These are phyloP conservation scores for Teleiodes luculella DNA, from an alignment of 2,888 invertebrate genomes.

Conservation along the genomic window DNA sequence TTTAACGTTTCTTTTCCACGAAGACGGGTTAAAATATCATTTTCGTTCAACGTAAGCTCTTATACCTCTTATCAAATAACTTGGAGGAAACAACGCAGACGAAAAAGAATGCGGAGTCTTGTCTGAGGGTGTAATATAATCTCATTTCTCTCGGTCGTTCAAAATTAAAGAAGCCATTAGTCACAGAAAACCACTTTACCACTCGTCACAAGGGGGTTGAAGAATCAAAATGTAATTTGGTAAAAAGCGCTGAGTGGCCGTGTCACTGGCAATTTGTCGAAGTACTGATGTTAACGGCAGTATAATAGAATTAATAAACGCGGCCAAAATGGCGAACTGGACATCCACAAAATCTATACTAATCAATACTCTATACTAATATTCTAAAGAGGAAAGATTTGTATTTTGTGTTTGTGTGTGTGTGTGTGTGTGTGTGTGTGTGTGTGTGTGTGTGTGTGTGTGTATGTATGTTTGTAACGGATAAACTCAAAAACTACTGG, in stretches of 20 bases:
- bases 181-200: constrained; percentile 33
- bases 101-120: not conserved
- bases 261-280: constrained; percentile 37
- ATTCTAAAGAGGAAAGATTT: too few relatives aligned
- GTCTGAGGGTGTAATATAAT: constrained; percentile 22
- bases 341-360: constrained; percentile 8
- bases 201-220: constrained; percentile 28
- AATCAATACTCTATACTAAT: too few relatives aligned
- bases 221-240: constrained; percentile 49
- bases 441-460: too few relatives aligned
- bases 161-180: constrained; percentile 48
- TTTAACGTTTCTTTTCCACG: not conserved
- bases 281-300: too few relatives aligned
- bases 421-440: too few relatives aligned
- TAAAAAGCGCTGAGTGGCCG: constrained; percentile 39
- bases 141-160: constrained; percentile 35
- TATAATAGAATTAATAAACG: constrained; percentile 32
- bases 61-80: not conserved
- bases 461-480: too few relatives aligned
- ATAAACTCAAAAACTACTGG: too few relatives aligned
- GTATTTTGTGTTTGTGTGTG: too few relatives aligned
- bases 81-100: not conserved
- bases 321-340: constrained; percentile 6
- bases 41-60: not conserved
- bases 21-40: not conserved